Percentiles rank a stretch among this genome's conserved stretches.
phyloP scores from a whole-genome alignment of 2,888 invertebrate genomes.

The Dysmachus trigonus region DNA sequence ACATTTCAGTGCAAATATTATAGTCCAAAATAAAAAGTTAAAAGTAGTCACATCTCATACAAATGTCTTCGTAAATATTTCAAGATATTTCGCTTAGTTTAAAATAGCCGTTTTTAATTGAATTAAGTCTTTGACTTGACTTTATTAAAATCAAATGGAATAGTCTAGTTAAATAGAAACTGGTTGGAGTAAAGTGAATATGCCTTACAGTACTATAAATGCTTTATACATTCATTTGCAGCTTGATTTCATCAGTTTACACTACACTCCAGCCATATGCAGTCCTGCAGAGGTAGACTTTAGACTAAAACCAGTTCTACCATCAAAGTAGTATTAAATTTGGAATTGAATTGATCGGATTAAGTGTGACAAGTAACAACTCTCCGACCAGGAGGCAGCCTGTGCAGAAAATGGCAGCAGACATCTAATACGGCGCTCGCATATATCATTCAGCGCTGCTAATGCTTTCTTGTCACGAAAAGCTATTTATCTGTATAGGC shows the following conservation, averaged over 20 bases:
- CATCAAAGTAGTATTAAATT: slow-evolving; percentile 27
- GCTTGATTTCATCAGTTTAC: not conserved
- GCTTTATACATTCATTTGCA: not conserved
- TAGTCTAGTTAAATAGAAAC: not conserved
- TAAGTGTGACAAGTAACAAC: slow-evolving; percentile 36
- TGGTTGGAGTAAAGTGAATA: not conserved
- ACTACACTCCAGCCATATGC: not conserved
- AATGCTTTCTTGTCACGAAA: slow-evolving; percentile 59
- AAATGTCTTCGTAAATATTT: not conserved
- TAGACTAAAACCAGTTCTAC: not conserved
- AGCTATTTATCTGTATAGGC: slow-evolving; percentile 56
- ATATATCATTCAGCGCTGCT: slow-evolving; percentile 47
- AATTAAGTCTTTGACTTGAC: not conserved
- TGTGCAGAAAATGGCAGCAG: slow-evolving; percentile 46
- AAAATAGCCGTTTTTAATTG: not conserved
- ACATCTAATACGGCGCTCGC: slow-evolving; percentile 46
- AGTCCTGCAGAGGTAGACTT: not conserved
- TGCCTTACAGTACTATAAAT: not conserved
- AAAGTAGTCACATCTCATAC: too few species aligned
- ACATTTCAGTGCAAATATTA: too few species aligned
- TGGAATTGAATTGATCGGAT: slow-evolving; percentile 23
- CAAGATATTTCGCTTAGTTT: not conserved
- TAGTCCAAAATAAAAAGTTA: too few species aligned
- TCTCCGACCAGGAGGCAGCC: slow-evolving; percentile 21
- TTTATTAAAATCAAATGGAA: not conserved